These are phyloP conservation scores for Tipula helvola DNA, from an alignment of 2,888 invertebrate genomes.

Conservation along the genomic window DNA sequence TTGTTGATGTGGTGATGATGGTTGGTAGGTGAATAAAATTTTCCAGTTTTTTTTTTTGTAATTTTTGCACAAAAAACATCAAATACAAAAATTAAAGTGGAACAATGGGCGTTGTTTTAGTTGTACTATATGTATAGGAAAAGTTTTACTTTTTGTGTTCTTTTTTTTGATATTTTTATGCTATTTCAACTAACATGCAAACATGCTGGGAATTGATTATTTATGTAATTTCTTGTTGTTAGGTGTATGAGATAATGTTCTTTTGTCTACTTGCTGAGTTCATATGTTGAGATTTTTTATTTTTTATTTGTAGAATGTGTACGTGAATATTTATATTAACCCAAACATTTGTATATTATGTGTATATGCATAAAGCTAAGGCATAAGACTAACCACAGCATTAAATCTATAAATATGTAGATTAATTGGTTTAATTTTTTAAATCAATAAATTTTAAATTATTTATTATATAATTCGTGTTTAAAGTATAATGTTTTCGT, in stretches of 20 bases:
- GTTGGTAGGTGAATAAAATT: not conserved
- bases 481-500: not conserved
- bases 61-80: not conserved
- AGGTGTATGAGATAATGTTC: constrained; percentile 4
- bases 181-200: not conserved
- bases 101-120: not conserved
- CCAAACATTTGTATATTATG: not conserved
- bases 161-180: not conserved
- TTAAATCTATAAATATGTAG: not conserved
- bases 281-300: not conserved
- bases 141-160: not conserved
- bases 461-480: not conserved
- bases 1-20: not conserved
- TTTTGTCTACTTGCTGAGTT: not conserved
- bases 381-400: not conserved
- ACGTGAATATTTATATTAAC: not conserved
- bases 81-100: not conserved
- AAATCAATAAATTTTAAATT: not conserved
- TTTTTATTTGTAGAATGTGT: not conserved
- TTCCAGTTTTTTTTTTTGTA: not conserved
- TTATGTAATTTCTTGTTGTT: not conserved
- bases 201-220: not conserved
- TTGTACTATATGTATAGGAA: not conserved
- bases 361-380: not conserved
- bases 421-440: not conserved